A percentile compares a stretch with the other conserved stretches of the same genome.
Conservation (phyloP, 2,888 invertebrate genomes). For the Hoplodrina blanda region DNA sequence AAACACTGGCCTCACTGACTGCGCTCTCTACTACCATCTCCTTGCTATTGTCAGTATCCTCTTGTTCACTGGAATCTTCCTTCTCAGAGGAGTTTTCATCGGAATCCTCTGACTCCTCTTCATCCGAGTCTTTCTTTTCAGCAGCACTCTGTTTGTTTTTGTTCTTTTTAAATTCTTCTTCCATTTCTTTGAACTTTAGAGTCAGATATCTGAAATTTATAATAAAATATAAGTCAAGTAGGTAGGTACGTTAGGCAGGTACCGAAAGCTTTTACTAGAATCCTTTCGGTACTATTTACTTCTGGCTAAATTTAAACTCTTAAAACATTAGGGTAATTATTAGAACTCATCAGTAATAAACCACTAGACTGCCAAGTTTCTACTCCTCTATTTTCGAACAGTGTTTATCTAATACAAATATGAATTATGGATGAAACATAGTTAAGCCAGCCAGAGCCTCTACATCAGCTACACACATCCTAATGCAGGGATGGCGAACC, state of each 20-base stretch:
- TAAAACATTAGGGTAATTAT: too few relatives aligned
- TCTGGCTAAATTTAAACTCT: too few relatives aligned
- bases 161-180: slow-evolving; percentile 94
- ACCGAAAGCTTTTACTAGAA: background rate
- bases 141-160: slow-evolving; percentile 85
- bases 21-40: slow-evolving; percentile 61
- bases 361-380: too few relatives aligned
- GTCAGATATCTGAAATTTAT: slow-evolving; percentile 92
- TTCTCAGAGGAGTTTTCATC: slow-evolving; percentile 68
- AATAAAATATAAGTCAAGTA: background rate
- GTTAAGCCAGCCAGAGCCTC: too few relatives aligned
- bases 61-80: slow-evolving; percentile 64
- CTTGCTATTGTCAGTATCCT: slow-evolving; percentile 50
- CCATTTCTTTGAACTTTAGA: slow-evolving; percentile 96
- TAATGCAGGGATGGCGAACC: too few relatives aligned
- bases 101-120: slow-evolving; percentile 74
- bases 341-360: too few relatives aligned
- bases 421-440: too few relatives aligned
- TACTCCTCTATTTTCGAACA: too few relatives aligned
- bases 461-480: too few relatives aligned
- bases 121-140: slow-evolving; percentile 75
- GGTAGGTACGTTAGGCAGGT: background rate
- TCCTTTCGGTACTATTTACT: too few relatives aligned
- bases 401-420: too few relatives aligned
- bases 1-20: slow-evolving; percentile 80